Percentiles rank a stretch among this genome's conserved stretches.
Conservation (phyloP, 2,113 vertebrate genomes). For the Brienomyrus brachyistius region DNA sequence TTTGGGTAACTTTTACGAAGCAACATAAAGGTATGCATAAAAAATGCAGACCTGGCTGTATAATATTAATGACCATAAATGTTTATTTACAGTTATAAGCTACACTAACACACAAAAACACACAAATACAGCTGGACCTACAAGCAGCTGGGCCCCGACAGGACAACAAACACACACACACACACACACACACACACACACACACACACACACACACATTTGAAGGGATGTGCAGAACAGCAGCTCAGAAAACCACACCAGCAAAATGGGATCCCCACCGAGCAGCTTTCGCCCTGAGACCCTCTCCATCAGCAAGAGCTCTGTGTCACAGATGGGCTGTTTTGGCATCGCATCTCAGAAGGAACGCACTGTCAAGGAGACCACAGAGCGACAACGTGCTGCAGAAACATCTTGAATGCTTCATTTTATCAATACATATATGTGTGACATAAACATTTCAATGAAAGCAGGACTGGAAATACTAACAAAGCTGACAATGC, state of each 20-base stretch:
- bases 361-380: not conserved
- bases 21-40: not conserved
- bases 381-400: not conserved
- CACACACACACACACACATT: not conserved
- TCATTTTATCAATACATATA: not conserved
- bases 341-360: not conserved
- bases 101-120: not conserved
- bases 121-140: not conserved
- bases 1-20: not conserved
- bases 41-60: not conserved
- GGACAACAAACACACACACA: not conserved
- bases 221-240: not conserved
- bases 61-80: not conserved
- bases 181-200: not conserved
- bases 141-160: not conserved
- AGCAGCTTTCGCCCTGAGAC: not conserved
- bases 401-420: not conserved
- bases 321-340: not conserved
- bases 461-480: not conserved
- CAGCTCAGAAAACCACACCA: not conserved
- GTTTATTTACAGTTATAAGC: not conserved
- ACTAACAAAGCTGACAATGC: not conserved
- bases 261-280: too few species aligned
- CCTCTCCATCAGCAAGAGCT: not conserved
- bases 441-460: not conserved